Percentiles rank a stretch among this genome's conserved stretches.
Conservation (phyloP, 2,113 vertebrate species). For the Esox niger region DNA sequence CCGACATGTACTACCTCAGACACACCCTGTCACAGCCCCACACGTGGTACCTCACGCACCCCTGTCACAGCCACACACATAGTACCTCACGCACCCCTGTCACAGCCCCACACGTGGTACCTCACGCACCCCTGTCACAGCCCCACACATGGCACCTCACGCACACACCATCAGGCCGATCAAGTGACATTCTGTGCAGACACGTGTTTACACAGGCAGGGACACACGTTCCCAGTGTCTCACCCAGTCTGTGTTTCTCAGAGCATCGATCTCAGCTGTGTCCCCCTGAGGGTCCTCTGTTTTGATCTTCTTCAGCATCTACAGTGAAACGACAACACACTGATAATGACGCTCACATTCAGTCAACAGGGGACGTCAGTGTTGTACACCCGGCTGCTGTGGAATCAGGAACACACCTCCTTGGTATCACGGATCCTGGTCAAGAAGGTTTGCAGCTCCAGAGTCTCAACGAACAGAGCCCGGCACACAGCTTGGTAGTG, state of each 20-base stretch:
- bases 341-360: background rate
- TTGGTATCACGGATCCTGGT: constrained; percentile 87
- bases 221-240: constrained; percentile 6
- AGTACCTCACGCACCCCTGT: background rate
- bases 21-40: background rate
- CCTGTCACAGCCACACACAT: background rate
- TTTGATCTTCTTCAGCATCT: constrained; percentile 91
- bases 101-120: constrained; percentile 12
- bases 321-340: constrained; percentile 14
- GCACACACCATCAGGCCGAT: too few species aligned
- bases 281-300: constrained; percentile 73
- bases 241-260: constrained; percentile 94
- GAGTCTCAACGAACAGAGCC: constrained; percentile 86
- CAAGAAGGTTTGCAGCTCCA: constrained; percentile 93
- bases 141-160: background rate
- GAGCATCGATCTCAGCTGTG: constrained; percentile 76
- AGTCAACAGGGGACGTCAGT: background rate
- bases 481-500: constrained; percentile 95
- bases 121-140: constrained; percentile 4
- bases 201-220: too few species aligned
- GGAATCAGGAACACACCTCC: constrained; percentile 71
- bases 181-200: too few species aligned
- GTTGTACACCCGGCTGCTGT: background rate
- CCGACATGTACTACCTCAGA: background rate
- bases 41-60: background rate